These are phyloP conservation scores for Drosophila hydei DNA, from an alignment of 1,140 invertebrate genomes.

Conservation along the genomic window DNA sequence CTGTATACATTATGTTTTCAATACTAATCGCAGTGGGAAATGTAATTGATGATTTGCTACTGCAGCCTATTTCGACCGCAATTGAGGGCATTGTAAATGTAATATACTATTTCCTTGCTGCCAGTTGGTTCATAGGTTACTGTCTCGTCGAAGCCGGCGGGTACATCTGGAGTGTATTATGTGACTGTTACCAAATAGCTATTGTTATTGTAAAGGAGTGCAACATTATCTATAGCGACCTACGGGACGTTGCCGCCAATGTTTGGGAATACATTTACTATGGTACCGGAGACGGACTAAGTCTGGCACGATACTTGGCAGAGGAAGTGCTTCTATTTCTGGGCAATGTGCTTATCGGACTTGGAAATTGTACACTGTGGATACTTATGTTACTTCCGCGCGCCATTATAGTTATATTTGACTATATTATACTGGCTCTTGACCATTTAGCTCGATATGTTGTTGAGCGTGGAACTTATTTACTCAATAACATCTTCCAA, in stretches of 20 bases:
- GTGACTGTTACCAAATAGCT: background rate
- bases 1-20: slow-evolving; percentile 33
- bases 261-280: slow-evolving; percentile 34
- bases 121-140: slow-evolving; percentile 54
- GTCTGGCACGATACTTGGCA: background rate
- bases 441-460: slow-evolving; percentile 25
- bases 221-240: background rate
- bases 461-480: slow-evolving; percentile 17
- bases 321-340: slow-evolving; percentile 9
- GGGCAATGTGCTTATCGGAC: slow-evolving; percentile 32
- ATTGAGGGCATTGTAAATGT: slow-evolving; percentile 32
- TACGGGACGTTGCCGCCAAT: slow-evolving; percentile 11
- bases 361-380: slow-evolving; percentile 48
- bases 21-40: slow-evolving; percentile 15
- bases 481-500: slow-evolving; percentile 50
- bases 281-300: slow-evolving; percentile 30
- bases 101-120: slow-evolving; percentile 55
- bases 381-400: slow-evolving; percentile 46
- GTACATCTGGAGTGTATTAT: slow-evolving; percentile 30
- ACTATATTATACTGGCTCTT: slow-evolving; percentile 18
- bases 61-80: slow-evolving; percentile 32
- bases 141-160: slow-evolving; percentile 41
- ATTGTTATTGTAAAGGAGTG: background rate
- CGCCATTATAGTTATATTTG: slow-evolving; percentile 19
- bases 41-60: slow-evolving; percentile 33